Evolutionary conservation across 1,140 invertebrate species (phyloP).

Genomic region (Neoseiulus cucumeris): DNA sequence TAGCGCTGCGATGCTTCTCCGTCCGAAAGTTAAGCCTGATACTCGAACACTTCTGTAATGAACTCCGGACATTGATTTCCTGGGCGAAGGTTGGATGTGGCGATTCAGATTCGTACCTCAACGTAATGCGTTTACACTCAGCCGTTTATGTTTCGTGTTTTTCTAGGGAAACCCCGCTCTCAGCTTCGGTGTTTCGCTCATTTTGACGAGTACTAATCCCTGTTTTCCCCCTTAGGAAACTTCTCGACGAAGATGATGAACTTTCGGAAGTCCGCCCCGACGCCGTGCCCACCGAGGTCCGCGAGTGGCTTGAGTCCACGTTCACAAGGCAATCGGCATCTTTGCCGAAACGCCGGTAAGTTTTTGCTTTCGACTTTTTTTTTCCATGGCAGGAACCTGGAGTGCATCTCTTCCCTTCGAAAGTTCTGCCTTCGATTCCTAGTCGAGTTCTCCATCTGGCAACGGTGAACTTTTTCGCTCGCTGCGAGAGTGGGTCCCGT

Average conservation of each 20-base stretch:
- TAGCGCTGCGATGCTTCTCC: too few species aligned
- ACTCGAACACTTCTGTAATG: too few species aligned
- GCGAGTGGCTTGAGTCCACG: slow-evolving; percentile 92
- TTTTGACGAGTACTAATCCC: neutral
- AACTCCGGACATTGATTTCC: too few species aligned
- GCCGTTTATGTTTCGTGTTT: too few species aligned
- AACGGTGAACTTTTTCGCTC: too few species aligned
- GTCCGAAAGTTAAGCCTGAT: too few species aligned
- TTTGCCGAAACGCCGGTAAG: slow-evolving; percentile 50
- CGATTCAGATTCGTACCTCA: too few species aligned
- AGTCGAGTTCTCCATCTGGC: neutral
- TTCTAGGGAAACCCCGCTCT: neutral
- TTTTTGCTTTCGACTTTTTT: slow-evolving; percentile 26
- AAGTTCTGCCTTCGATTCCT: neutral
- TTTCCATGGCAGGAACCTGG: neutral
- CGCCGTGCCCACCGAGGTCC: slow-evolving; percentile 77
- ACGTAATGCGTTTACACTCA: too few species aligned
- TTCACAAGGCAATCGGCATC: slow-evolving; percentile 64
- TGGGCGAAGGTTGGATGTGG: too few species aligned
- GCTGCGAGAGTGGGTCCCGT: too few species aligned
- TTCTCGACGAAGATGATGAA: slow-evolving; percentile 60
- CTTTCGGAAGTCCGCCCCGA: slow-evolving; percentile 84
- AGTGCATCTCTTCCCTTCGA: neutral
- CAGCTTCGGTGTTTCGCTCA: neutral
- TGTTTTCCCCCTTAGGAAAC: slow-evolving; percentile 22